These are phyloP conservation scores for Steinernema khuongi DNA, from an alignment of 1,140 invertebrate species.

Conservation along the genomic window DNA sequence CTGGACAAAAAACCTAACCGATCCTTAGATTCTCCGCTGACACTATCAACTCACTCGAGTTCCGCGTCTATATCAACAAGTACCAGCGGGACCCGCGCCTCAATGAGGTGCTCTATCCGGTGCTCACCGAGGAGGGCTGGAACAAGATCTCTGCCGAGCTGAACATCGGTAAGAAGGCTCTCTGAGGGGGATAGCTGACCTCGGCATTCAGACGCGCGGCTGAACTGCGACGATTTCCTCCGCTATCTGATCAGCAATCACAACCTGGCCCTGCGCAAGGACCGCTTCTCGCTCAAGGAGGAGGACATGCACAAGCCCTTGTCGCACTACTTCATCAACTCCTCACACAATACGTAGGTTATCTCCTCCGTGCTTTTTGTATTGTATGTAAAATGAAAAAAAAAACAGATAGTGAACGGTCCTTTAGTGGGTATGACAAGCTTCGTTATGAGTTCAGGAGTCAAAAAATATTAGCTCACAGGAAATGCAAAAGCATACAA, in stretches of 20 bases:
- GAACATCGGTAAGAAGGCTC: slow-evolving; percentile 80
- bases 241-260: slow-evolving; percentile 96
- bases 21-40: neutral
- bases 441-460: neutral
- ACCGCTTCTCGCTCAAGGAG: slow-evolving; percentile 80
- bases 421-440: neutral
- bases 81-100: slow-evolving; percentile 92
- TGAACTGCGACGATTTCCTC: slow-evolving; percentile 86
- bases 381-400: too few species aligned
- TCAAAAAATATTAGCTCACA: slow-evolving; percentile 14
- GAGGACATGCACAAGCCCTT: slow-evolving; percentile 95
- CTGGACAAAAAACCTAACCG: neutral
- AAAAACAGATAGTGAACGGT: neutral
- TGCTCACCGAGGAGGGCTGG: slow-evolving; percentile 87
- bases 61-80: slow-evolving; percentile 47
- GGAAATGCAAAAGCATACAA: too few species aligned
- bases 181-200: slow-evolving; percentile 70
- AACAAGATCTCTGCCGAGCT: slow-evolving; percentile 74
- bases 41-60: neutral
- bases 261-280: slow-evolving; percentile 91
- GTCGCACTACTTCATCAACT: slow-evolving; percentile 96
- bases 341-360: slow-evolving; percentile 96
- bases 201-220: slow-evolving; percentile 30
- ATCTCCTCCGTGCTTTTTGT: slow-evolving; percentile 68
- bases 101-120: slow-evolving; percentile 93